Base-by-base conservation (phyloP, 2,888 invertebrate species). In the Frankliniella intonsa region DNA sequence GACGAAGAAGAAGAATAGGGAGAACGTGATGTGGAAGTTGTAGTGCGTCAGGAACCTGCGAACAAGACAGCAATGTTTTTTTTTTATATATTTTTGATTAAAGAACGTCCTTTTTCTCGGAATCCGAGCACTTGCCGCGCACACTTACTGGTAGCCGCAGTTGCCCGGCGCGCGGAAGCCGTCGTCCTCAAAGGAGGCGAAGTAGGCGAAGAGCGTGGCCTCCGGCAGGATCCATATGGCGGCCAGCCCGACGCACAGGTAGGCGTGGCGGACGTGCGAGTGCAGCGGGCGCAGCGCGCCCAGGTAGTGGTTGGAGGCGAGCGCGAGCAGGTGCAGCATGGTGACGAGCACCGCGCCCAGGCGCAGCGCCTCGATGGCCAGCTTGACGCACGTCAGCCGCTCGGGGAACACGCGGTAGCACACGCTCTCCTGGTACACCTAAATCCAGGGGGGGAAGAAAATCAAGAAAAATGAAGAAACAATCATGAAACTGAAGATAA, bases 291-390 rank as follows among this genome's bases (percentile, higher is more conserved):
- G 87, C 5, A 90, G 88, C 83, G 92, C 92, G 25, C 93, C 93
- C 76, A 92, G 88, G 87, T 92, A 93, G 86, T 93, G 93, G 87
- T 92, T 92, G 82, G 92, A 87, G 51, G 92, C 92, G 50, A 93
- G 87, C 0, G 91, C 90, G 65, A 92, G 87, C 5, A 93, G 89
- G 85, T 93, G 93, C 80, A 90, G 88, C 17, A 92, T 91, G 0
- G 92, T 91, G 25, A 91, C 90, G 80, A 92, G 89, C 82, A 93
- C 89, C 5, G 91, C 91, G 25, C 91, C 91, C 82, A 92, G 87
- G 83, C 92, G 86, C 82, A 89, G 86, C 50, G 88, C 88, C 85
- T 90, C 90, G n/a, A 90, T 84, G 22, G 86, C 85, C 81, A 88
- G 83, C 62, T 84, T 81, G 80, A 85, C 85, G 83, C 88, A 88